These are phyloP conservation scores for Drosophila atripex DNA, from an alignment of 2,888 invertebrate species.

Conservation along the genomic window DNA sequence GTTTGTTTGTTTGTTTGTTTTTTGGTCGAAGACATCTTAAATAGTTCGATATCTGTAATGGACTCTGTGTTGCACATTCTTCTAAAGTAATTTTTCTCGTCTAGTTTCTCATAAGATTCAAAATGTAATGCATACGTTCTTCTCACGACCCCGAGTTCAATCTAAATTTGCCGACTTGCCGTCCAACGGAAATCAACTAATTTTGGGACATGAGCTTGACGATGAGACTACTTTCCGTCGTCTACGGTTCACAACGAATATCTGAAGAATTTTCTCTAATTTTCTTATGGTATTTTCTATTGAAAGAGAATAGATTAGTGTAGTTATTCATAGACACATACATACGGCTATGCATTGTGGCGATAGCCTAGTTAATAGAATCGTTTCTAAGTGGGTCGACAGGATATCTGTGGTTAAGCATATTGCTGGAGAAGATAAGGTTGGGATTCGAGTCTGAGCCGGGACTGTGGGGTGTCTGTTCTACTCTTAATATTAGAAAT, in stretches of 20 bases:
- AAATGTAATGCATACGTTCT: conserved; percentile 29
- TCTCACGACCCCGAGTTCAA: conserved; percentile 14
- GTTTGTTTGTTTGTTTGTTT: conserved; percentile 33
- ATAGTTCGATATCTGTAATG: conserved; percentile 42
- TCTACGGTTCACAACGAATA: conserved; percentile 33
- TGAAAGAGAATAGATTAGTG: conserved; percentile 25
- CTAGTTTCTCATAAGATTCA: conserved; percentile 49
- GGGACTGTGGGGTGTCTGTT: not conserved
- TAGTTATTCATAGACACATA: conserved; percentile 52
- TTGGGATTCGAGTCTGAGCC: conserved; percentile 1
- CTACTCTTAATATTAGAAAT: conserved; percentile 34
- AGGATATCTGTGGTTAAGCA: conserved; percentile 6
- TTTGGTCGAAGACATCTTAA: conserved; percentile 58
- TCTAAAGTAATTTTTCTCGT: conserved; percentile 42
- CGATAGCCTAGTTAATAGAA: conserved; percentile 43
- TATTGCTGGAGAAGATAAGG: conserved; percentile 8
- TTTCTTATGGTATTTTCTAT: conserved; percentile 48
- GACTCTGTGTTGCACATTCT: conserved; percentile 47
- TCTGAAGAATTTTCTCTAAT: conserved; percentile 42
- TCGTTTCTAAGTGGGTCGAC: conserved; percentile 24
- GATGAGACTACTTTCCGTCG: conserved; percentile 17
- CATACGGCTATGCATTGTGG: conserved; percentile 48
- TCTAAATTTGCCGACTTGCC: conserved; percentile 33
- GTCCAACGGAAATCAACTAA: conserved; percentile 13
- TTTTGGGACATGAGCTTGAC: conserved; percentile 34